Base-by-base conservation (phyloP, 1,140 invertebrate species). In the Propsilocerus akamusi region DNA sequence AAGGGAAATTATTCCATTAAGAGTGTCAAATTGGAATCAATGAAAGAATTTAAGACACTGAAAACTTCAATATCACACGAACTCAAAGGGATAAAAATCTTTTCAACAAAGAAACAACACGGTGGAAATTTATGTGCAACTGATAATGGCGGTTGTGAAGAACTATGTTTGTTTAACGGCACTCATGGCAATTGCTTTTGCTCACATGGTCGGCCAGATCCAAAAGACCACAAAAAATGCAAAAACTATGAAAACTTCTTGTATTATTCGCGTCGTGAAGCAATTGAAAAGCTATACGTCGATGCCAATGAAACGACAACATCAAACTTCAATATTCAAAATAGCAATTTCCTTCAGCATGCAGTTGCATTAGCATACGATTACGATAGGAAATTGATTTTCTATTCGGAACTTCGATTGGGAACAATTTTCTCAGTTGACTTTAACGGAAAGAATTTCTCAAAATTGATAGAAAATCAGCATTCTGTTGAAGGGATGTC, bases 341-440 rank as follows among this genome's bases (percentile, higher is more conserved):
- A 82, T 25, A 53, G 41, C 4, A 64, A 55, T 2, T 62, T 77
- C 51, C 83, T 91, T 72, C 70, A 81, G 41, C 90, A 91, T 66
- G 85, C 86, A 4, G 89, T 92, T 57, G 85, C 83, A 25, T 69
- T 94, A 5, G 74, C 83, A 3, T 87, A 81, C 64, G 83, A 90
- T 67, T 88, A 86, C 60, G 67, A 68, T 50, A 67, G 66, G 3
- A 67, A 78, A 49, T 64, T 75, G 41, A 65, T 92, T 17, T 92
- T 86, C 67, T 93, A 87, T 67, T 90, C 86, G 1, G 89, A 92
- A 62, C 88, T 92, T 54, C 83, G 89, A 58, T 67, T 76, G 52
- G 84, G 83, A 46, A 80, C 82, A 48, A 89, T 94, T 54, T 85
- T 85, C 63, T 70, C 74, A 32, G 85, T 90, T n/a, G 72, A 73